phyloP scores from a whole-genome alignment of 2,797 vertebrate species.

The Rhynchonycteris naso region DNA sequence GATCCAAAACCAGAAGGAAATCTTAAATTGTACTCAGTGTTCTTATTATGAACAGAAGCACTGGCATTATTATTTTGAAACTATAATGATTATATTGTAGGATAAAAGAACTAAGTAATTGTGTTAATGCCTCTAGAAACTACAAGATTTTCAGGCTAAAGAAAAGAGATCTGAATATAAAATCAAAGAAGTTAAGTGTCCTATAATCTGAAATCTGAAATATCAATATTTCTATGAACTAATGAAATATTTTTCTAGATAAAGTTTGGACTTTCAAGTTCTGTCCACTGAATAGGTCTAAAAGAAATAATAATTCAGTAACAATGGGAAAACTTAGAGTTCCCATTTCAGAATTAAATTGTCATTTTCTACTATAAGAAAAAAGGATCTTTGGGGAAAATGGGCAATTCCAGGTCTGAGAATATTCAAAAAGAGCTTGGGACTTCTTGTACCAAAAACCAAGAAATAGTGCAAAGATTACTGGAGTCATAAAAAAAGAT shows the following conservation, averaged over 20 bases:
- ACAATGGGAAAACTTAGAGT: neutral
- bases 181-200: neutral
- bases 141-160: neutral
- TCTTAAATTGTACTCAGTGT: neutral
- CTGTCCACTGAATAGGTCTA: neutral
- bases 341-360: neutral
- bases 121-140: neutral
- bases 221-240: neutral
- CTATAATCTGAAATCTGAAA: neutral
- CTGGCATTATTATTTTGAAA: neutral
- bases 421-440: neutral
- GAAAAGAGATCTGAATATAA: neutral
- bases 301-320: neutral
- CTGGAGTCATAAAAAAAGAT: neutral
- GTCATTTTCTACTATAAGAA: neutral
- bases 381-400: neutral
- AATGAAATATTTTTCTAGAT: neutral
- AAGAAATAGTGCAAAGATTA: neutral
- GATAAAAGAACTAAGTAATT: neutral
- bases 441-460: neutral
- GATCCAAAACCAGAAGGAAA: neutral
- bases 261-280: constrained; percentile 18
- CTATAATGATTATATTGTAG: neutral
- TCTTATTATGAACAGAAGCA: neutral
- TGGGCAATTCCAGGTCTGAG: neutral